phyloP scores from a whole-genome alignment of 2,797 vertebrate genomes.

The Echiichthys vipera region DNA sequence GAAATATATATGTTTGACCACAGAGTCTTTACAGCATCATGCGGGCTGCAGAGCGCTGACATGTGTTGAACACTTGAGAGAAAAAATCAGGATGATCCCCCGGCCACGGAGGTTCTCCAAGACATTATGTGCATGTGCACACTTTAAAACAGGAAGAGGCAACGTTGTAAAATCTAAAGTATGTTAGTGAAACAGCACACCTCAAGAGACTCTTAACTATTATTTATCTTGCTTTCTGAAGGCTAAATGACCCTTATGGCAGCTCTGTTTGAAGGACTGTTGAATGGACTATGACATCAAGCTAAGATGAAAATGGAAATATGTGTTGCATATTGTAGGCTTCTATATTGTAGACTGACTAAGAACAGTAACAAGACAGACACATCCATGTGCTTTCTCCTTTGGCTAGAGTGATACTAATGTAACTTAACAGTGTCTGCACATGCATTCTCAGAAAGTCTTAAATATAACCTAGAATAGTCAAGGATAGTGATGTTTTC shows the following conservation, averaged over 20 bases:
- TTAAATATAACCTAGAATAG: slow-evolving; percentile 46
- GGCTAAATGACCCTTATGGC: slow-evolving; percentile 58
- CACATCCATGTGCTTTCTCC: slow-evolving; percentile 26
- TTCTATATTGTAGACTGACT: neutral
- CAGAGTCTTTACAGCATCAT: slow-evolving; percentile 7
- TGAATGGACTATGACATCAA: slow-evolving; percentile 36
- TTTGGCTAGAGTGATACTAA: slow-evolving; percentile 39
- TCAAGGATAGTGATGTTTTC: slow-evolving; percentile 33
- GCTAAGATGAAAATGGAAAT: slow-evolving; percentile 53
- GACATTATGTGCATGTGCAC: slow-evolving; percentile 29
- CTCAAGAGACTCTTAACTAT: slow-evolving; percentile 68
- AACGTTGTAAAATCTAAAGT: slow-evolving; percentile 62
- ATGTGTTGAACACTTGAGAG: slow-evolving; percentile 55
- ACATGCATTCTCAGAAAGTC: slow-evolving; percentile 48
- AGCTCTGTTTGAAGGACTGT: slow-evolving; percentile 43
- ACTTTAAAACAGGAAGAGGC: slow-evolving; percentile 65
- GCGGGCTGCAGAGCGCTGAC: slow-evolving; percentile 34
- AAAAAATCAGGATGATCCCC: slow-evolving; percentile 31
- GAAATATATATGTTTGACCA: slow-evolving; percentile 4
- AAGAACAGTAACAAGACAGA: slow-evolving; percentile 23
- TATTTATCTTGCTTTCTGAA: slow-evolving; percentile 68
- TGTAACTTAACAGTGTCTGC: slow-evolving; percentile 53
- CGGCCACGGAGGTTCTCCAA: slow-evolving; percentile 39
- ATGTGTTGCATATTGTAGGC: slow-evolving; percentile 43
- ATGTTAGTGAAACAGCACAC: slow-evolving; percentile 69